phyloP scores from a whole-genome alignment of 2,113 vertebrate genomes.

The Fulica atra region DNA sequence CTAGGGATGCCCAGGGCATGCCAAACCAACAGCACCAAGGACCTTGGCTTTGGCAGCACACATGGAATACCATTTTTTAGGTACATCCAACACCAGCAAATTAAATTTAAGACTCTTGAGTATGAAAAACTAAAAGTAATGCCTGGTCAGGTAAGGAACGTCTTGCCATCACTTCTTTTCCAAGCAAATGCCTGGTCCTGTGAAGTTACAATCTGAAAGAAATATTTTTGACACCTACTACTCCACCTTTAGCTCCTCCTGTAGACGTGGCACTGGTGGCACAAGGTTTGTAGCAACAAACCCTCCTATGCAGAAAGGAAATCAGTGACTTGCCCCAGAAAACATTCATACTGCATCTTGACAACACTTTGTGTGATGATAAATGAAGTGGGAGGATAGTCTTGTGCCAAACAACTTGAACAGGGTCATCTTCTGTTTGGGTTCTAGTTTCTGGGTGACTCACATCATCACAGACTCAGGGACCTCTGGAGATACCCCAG shows the following conservation, averaged over 20 bases:
- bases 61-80: not conserved
- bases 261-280: accelerated
- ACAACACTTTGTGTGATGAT: accelerated
- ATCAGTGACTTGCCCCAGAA: accelerated
- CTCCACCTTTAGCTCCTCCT: not conserved
- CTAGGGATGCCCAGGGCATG: too few relatives aligned
- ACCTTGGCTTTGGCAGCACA: not conserved
- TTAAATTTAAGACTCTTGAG: not conserved
- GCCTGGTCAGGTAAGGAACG: not conserved
- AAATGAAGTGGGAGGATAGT: not conserved
- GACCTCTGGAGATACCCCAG: too few relatives aligned
- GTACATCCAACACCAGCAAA: not conserved
- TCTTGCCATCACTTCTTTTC: not conserved
- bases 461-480: too few relatives aligned
- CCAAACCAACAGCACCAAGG: accelerated
- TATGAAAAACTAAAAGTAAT: not conserved
- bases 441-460: not conserved
- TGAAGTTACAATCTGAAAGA: not conserved
- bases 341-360: not conserved
- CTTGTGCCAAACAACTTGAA: not conserved
- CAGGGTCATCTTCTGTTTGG: not conserved
- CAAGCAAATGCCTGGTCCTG: not conserved
- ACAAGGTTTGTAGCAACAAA: not conserved
- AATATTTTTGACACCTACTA: not conserved
- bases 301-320: not conserved